Conservation (phyloP, 2,113 vertebrate species). For the Cephalopholis sonnerati region DNA sequence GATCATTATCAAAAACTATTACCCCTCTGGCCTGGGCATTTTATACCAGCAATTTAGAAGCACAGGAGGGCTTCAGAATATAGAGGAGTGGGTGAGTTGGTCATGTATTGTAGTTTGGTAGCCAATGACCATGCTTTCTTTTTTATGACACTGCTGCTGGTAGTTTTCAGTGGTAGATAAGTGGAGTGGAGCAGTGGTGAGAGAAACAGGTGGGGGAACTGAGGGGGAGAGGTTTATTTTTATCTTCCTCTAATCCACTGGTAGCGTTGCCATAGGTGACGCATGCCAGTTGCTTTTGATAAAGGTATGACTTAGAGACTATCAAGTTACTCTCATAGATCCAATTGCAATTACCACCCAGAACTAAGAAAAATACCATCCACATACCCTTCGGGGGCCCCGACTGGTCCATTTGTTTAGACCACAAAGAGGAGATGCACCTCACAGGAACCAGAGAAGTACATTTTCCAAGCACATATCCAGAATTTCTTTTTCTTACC, state of each 20-base stretch:
- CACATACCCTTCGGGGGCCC: constrained; percentile 6
- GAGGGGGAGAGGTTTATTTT: constrained; percentile 30
- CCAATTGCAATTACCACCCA: constrained; percentile 11
- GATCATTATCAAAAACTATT: constrained; percentile 81
- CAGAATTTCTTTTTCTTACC: constrained; percentile 17
- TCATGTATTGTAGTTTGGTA: constrained; percentile 41
- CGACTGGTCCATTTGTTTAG: constrained; percentile 24
- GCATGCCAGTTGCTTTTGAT: constrained; percentile 45
- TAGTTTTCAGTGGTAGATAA: constrained; percentile 15
- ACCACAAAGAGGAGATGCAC: constrained; percentile 32
- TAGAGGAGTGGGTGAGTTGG: neutral
- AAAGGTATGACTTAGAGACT: constrained; percentile 41
- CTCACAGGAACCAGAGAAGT: constrained; percentile 7
- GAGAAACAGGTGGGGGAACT: neutral
- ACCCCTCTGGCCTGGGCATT: constrained; percentile 68
- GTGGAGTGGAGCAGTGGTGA: neutral
- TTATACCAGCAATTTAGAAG: constrained; percentile 63
- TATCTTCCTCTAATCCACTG: constrained; percentile 31
- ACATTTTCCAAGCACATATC: constrained; percentile 7
- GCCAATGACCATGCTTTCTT: constrained; percentile 26
- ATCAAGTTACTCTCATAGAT: constrained; percentile 49
- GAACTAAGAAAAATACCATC: constrained; percentile 24
- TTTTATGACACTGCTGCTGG: constrained; percentile 17
- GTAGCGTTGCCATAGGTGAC: constrained; percentile 41
- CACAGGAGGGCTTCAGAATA: constrained; percentile 41